Conservation (phyloP, 1,140 invertebrate genomes). For the Phortica variegata region DNA sequence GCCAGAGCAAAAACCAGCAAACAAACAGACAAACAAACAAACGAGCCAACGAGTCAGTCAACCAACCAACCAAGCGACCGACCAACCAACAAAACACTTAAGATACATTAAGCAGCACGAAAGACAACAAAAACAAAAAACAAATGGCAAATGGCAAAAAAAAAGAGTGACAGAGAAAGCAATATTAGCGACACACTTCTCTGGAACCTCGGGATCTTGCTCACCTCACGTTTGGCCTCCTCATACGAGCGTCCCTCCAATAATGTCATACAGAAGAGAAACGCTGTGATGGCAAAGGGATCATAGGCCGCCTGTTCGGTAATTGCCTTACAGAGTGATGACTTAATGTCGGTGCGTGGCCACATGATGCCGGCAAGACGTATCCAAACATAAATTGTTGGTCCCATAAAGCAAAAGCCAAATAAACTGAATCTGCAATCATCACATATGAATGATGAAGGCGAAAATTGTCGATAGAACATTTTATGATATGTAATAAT, state of each 20-base stretch:
- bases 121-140: too few relatives aligned
- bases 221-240: slow-evolving; percentile 63
- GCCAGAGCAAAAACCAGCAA: neutral
- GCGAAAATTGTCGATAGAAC: too few relatives aligned
- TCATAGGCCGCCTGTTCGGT: slow-evolving; percentile 68
- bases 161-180: too few relatives aligned
- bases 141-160: too few relatives aligned
- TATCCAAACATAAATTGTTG: slow-evolving; percentile 66
- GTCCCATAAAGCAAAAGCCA: slow-evolving; percentile 66
- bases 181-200: too few relatives aligned
- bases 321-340: slow-evolving; percentile 65
- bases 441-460: neutral
- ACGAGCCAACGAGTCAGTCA: neutral
- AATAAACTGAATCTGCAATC: slow-evolving; percentile 64
- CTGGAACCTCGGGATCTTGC: slow-evolving; percentile 15
- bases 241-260: slow-evolving; percentile 63
- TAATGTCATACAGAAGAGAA: slow-evolving; percentile 67
- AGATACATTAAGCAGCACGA: too few relatives aligned
- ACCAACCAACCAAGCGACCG: neutral
- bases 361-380: slow-evolving; percentile 62
- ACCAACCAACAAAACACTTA: neutral
- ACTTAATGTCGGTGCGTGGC: slow-evolving; percentile 62
- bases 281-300: slow-evolving; percentile 66
- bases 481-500: too few relatives aligned
- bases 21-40: neutral